These are phyloP conservation scores for Polydrusus pterygomalis DNA, from an alignment of 2,888 invertebrate species.

Conservation along the genomic window DNA sequence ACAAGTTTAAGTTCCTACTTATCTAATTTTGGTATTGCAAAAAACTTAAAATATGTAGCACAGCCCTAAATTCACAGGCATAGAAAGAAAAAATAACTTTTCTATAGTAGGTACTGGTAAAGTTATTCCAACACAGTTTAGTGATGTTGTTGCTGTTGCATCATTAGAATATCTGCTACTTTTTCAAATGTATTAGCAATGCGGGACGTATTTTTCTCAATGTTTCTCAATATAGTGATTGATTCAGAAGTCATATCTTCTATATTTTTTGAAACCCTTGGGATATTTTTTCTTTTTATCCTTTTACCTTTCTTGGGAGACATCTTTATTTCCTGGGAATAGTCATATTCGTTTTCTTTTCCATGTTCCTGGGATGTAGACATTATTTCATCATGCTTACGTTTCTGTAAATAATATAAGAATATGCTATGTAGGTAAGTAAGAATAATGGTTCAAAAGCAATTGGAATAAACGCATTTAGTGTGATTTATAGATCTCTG, in stretches of 20 bases:
- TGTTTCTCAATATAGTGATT: background rate
- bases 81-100: too few species aligned
- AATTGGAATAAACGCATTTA: background rate
- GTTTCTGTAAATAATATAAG: background rate
- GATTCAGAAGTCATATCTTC: too few species aligned
- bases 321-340: conserved; percentile 1
- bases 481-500: conserved; percentile 1
- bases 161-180: background rate
- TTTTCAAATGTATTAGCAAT: background rate
- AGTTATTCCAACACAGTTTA: too few species aligned
- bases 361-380: background rate
- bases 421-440: too few species aligned
- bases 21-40: background rate
- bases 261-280: background rate
- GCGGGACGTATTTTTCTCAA: conserved; percentile 5
- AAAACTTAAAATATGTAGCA: too few species aligned
- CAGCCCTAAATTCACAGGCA: too few species aligned
- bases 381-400: background rate
- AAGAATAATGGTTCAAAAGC: background rate
- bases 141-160: background rate
- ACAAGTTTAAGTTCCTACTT: conserved; percentile 3
- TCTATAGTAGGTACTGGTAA: too few species aligned
- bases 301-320: too few species aligned
- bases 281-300: background rate
- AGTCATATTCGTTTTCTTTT: background rate